Base-by-base conservation (phyloP, 2,888 invertebrate species). In the Xestia ashworthii region DNA sequence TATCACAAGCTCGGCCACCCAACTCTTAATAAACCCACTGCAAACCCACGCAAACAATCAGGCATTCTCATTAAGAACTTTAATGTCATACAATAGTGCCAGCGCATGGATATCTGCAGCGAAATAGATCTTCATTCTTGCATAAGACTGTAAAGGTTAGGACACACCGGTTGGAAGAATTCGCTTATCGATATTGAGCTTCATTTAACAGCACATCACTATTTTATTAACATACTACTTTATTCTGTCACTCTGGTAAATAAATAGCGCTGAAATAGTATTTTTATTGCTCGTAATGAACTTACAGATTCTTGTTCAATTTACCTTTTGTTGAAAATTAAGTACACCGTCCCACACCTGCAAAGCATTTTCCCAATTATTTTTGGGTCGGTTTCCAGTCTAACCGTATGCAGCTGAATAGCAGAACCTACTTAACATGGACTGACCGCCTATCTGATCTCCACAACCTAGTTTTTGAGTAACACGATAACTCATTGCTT, bases 91-190 rank as follows among this genome's bases (percentile, higher is more conserved):
- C 87, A 85, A 88, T 68, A 72, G 69, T 68, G 74, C 69, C 65
- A 72, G 76, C 71, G 78, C 62, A 74, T 60, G 38, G 80, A 84
- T 86, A 84, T 86, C 60, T 79, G 84, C 87, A 85, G 79, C 58
- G 77, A 83, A 85, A 87, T 87, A 86, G 89, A 87, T 86, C 86
- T 84, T 86, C 87, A 89, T 89, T 88, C 89, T 87, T 82, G 89
- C 89, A 88, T 89, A 87, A 84, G 64, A 74, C 41, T 53, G 72
- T 78, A 65, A 86, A 72, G 84, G 48, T 16, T 19, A 3, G 50
- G 11, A 3, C n/a, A 66, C 44, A 84, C 1, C 76, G n/a, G n/a
- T 14, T 3, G 58, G 14, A 19, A 16, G 55, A 53, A 60, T 69
- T 78, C 8, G 65, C 55, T 19, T 0, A 68, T 50, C 44, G 48